Base-by-base conservation (phyloP, 2,797 vertebrate species). In the Etheostoma perlongum region DNA sequence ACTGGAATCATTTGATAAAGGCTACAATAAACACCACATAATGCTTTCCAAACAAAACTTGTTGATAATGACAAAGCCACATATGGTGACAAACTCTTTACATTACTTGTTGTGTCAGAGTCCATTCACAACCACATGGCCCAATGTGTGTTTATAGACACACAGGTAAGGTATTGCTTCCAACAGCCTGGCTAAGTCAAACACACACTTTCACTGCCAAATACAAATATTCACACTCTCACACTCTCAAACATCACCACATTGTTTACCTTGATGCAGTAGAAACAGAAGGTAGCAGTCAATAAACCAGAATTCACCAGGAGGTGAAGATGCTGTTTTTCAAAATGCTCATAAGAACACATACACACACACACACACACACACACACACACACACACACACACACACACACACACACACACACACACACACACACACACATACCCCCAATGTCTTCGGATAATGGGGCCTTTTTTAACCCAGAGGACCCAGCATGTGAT, bases 121-220 rank as follows among this genome's bases (percentile, higher is more conserved):
- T 82, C 76, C 79, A 72, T 89, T 88, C 85, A 87, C 82, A 59
- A 40, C 69, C 74, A 73, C 74, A 59, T 57, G 67, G 67, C 68
- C 66, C 67, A 54, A 13, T 73, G 76, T 81, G 77, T 76, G 82
- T 84, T 73, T 78, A 76, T 15, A 47, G 54, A 76, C 71, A 72
- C 76, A 83, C 63, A 82, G 58, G 68, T 64, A 23, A 69, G 58
- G 46, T 71, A 71, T 46, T 60, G 9, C 69, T 59, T 72, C 60
- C 47, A 72, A 57, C 71, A 77, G 59, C 62, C 62, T 21, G 5
- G 60, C 63, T 49, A 76, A 86, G 71, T 88, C 81, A 90, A 88
- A 92, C 87, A 88, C 89, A 90, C 84, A 88, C 77, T 84, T 85
- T 86, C 74, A 18, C 80, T 83, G 48, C 69, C 81, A 83, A 88